Evolutionary conservation across 2,888 invertebrate genomes (phyloP), one percentile per base, ranked within the genome.

Genomic region (Hipparchia semele): DNA sequence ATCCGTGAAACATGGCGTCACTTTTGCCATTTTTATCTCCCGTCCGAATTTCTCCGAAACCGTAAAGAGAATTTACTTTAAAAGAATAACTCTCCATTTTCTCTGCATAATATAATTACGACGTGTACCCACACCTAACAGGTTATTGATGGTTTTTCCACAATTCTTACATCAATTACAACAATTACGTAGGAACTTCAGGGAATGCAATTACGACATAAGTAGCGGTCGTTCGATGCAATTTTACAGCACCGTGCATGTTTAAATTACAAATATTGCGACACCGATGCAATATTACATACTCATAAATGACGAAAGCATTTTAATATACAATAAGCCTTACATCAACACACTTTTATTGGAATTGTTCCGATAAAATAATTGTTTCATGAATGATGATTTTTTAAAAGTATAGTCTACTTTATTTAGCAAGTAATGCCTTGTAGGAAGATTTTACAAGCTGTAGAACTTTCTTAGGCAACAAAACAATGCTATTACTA

Each of bases 181-280:
- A 53, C 51, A 7, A 51, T 12, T 65, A 39, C 5, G 39, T 39
- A 7, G 65, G 65, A 23, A 39, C 39, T 65, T 53, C 65, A 65
- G 33, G 53, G 53, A 65, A 65, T 12, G 33, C 65, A 65, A 65
- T 65, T 65, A 39, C 53, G 33, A 53, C 51, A 65, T 65, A 39
- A 65, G 23, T 65, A 23, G 53, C 10, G 33, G 53, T 33, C 23
- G 33, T 51, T 51, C 64, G 23, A 4, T 65, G 65, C 53, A 65
- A 33, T 65, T 65, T 65, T 65, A 53, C 65, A 65, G 33, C 53
- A 53, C 53, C 53, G 33, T 53, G 65, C 65, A 65, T 65, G 53
- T 65, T 65, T 12, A 65, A 64, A 53, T 64, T 64, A 46, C 53
- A 53, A 65, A 33, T 53, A 65, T 65, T 51, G 6, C 53, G 53